phyloP scores from a whole-genome alignment of 2,888 invertebrate species.

The Clivina fossor region DNA sequence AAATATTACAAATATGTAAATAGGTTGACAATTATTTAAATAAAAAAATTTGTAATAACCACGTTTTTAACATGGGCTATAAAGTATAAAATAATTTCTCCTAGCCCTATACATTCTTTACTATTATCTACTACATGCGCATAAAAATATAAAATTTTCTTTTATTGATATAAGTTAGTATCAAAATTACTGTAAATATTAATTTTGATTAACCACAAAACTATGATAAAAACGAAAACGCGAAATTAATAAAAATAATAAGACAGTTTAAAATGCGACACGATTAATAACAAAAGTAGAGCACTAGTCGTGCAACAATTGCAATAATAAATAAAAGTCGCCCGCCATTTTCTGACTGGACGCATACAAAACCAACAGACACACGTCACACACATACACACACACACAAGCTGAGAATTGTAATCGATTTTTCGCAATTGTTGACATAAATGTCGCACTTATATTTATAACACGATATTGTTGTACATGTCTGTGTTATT shows the following conservation, averaged over 20 bases:
- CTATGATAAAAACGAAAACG: neutral
- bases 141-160: no score
- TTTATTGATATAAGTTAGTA: no score
- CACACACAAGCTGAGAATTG: no score
- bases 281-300: constrained; percentile 13
- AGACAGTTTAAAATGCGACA: constrained; percentile 9
- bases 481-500: no score
- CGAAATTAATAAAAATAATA: constrained; percentile 9
- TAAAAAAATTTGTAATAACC: no score
- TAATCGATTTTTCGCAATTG: constrained; percentile 15
- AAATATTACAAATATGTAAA: no score
- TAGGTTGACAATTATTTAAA: no score
- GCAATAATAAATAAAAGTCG: constrained; percentile 15
- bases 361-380: constrained; percentile 1
- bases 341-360: constrained; percentile 3
- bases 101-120: no score
- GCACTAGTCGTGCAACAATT: constrained; percentile 18
- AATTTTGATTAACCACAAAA: neutral
- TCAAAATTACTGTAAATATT: neutral
- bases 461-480: constrained; percentile 16
- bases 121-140: no score
- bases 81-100: no score
- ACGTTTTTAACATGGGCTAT: no score
- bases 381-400: neutral
- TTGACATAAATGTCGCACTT: constrained; percentile 18